phyloP scores from a whole-genome alignment of 2,888 invertebrate species.

The Melanotus villosus region DNA sequence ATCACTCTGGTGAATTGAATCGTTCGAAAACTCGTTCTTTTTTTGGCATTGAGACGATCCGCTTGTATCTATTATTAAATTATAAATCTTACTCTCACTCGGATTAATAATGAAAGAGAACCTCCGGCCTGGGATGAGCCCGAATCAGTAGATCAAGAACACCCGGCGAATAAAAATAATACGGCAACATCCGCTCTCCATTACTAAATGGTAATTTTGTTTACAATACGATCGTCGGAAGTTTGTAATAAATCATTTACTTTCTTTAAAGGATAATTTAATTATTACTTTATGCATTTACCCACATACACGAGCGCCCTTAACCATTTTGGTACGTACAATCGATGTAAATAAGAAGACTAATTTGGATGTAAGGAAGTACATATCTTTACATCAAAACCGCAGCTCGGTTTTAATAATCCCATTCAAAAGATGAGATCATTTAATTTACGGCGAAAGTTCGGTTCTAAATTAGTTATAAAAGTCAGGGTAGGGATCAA shows the following conservation, averaged over 20 bases:
- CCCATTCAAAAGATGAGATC: no score
- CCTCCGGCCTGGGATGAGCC: slow-evolving; percentile 14
- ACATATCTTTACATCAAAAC: no score
- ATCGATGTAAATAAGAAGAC: no score
- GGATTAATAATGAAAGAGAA: slow-evolving; percentile 9
- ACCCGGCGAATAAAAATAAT: slow-evolving; percentile 10
- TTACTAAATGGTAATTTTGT: slow-evolving; percentile 4
- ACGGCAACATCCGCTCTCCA: not conserved
- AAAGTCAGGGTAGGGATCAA: no score
- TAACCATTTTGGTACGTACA: no score
- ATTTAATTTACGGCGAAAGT: no score
- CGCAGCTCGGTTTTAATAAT: no score
- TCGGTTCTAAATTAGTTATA: no score
- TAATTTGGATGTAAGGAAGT: no score
- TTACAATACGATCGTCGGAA: slow-evolving; percentile 14
- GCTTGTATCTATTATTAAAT: slow-evolving; percentile 27
- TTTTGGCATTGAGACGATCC: slow-evolving; percentile 12
- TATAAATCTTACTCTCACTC: slow-evolving; percentile 32
- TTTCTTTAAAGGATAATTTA: not conserved
- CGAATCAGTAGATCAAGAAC: slow-evolving; percentile 20
- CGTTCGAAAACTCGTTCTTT: not conserved
- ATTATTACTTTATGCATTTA: no score
- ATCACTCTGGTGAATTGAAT: no score
- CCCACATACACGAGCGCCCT: no score
- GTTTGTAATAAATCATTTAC: slow-evolving; percentile 1